A percentile compares a stretch with the other conserved stretches of the same genome.
These are phyloP conservation scores for Drosophila falleni DNA, from an alignment of 2,888 invertebrate species.

Conservation along the genomic window DNA sequence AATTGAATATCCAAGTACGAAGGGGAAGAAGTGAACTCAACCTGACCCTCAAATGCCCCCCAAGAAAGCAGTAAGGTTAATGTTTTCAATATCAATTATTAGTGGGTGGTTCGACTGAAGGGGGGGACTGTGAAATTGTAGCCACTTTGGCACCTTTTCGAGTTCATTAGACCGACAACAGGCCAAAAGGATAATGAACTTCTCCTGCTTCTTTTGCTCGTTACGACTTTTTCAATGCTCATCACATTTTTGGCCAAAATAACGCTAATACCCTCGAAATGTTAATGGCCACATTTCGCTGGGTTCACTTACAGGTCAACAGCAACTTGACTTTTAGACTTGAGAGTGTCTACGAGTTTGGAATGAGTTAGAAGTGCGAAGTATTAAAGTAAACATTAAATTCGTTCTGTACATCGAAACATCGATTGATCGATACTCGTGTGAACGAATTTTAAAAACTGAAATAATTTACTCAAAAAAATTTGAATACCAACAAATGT, in stretches of 20 bases:
- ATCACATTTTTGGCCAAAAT: conserved; percentile 56
- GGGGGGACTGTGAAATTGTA: conserved; percentile 32
- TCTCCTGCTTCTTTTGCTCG: conserved; percentile 44
- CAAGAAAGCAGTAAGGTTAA: conserved; percentile 35
- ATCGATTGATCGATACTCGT: no score
- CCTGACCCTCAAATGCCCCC: conserved; percentile 49
- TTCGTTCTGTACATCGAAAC: not conserved
- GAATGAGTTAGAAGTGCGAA: not conserved
- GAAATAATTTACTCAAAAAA: no score
- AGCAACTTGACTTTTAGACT: not conserved
- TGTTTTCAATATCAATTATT: conserved; percentile 78
- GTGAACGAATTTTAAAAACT: no score
- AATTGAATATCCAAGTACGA: conserved; percentile 57
- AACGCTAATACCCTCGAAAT: conserved; percentile 38
- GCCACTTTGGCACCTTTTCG: conserved; percentile 67
- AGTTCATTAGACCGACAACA: conserved; percentile 71
- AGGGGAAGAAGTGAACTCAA: not conserved
- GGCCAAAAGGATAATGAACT: conserved; percentile 71
- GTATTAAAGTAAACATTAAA: not conserved
- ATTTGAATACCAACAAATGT: no score
- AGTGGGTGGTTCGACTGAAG: conserved; percentile 17
- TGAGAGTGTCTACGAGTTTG: not conserved
- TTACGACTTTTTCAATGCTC: conserved; percentile 62
- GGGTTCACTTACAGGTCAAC: conserved; percentile 20
- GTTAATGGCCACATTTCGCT: conserved; percentile 31